Percentiles rank a stretch among this genome's conserved stretches.
Evolutionary conservation across 2,888 invertebrate genomes (phyloP).

Genomic region (Anoplius nigerrimus): DNA sequence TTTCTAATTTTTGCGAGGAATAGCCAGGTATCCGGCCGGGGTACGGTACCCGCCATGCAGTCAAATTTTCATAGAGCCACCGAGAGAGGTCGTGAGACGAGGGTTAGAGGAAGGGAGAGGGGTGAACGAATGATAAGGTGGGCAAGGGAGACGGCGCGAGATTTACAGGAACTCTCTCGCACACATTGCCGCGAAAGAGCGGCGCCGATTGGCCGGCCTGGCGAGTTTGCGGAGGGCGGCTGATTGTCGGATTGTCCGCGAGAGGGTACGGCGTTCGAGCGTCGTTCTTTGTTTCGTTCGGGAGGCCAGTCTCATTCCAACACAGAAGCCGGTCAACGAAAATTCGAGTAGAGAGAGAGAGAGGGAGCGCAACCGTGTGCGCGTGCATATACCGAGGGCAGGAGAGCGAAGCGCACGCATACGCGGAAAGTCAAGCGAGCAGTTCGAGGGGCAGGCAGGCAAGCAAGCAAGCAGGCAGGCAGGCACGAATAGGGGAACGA

Average conservation of each 20-base stretch:
- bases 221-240: conserved; percentile 14
- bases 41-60: conserved; percentile 16
- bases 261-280: conserved; percentile 63
- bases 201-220: conserved; percentile 39
- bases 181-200: conserved; percentile 10
- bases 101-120: no score
- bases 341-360: conserved; percentile 33
- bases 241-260: conserved; percentile 35
- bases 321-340: conserved; percentile 59
- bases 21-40: conserved; percentile 13
- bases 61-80: conserved; percentile 41
- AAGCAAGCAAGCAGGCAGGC: no score
- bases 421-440: background rate
- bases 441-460: background rate
- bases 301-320: conserved; percentile 57
- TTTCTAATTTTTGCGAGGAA: conserved; percentile 5
- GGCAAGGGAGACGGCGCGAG: conserved; percentile 12
- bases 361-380: background rate
- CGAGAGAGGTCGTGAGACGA: conserved; percentile 42
- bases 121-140: background rate
- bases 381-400: background rate
- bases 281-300: conserved; percentile 72
- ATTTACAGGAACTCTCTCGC: background rate
- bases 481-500: background rate
- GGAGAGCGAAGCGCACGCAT: background rate